Evolutionary conservation across 2,113 vertebrate species (phyloP).

Genomic region (Trichechus manatus): DNA sequence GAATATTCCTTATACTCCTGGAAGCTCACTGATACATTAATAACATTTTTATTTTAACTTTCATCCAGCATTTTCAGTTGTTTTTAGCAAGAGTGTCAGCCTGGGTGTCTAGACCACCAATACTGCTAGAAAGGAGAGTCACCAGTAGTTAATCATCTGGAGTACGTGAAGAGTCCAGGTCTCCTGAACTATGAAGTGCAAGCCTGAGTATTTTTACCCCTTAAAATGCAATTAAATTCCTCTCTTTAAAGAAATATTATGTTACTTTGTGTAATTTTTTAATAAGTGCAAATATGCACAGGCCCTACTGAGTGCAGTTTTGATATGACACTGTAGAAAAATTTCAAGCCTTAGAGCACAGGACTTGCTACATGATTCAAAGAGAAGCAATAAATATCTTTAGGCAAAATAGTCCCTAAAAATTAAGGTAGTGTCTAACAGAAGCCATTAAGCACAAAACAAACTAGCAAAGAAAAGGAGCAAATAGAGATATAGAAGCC

Average conservation of each 20-base stretch:
- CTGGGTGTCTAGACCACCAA: neutral
- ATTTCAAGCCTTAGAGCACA: neutral
- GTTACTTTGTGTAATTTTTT: neutral
- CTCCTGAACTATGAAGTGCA: neutral
- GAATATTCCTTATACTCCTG: neutral
- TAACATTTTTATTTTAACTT: neutral
- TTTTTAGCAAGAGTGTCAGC: neutral
- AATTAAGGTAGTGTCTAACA: neutral
- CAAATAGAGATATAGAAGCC: neutral
- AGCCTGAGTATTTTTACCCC: neutral
- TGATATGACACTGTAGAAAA: neutral
- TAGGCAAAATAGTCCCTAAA: neutral
- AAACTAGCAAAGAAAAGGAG: neutral
- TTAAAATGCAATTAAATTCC: neutral
- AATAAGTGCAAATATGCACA: neutral
- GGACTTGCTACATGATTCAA: neutral
- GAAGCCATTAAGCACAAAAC: slow-evolving; percentile 10
- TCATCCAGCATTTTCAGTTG: neutral
- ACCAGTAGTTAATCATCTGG: neutral
- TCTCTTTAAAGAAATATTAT: slow-evolving; percentile 20
- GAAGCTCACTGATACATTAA: neutral
- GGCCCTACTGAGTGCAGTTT: neutral
- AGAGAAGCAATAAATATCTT: neutral
- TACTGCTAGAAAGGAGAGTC: neutral
- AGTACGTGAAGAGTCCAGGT: neutral